These are phyloP conservation scores for Abramis brama DNA, from an alignment of 2,113 vertebrate species.

Conservation along the genomic window DNA sequence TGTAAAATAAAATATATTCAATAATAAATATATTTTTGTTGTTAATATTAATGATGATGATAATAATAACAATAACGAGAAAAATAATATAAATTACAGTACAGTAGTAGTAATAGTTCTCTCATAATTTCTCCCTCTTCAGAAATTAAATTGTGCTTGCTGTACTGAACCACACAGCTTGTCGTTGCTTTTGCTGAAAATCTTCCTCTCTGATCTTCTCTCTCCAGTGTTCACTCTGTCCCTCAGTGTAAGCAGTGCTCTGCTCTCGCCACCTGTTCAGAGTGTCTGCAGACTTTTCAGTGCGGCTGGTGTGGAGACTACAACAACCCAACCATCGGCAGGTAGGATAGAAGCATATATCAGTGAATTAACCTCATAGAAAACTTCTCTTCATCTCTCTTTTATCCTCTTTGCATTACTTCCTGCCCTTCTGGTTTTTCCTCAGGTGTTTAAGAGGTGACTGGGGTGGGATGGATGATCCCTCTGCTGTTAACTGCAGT, in stretches of 20 bases:
- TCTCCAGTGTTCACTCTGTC: slow-evolving; percentile 85
- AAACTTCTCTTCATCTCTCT: neutral
- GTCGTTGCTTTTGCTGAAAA: neutral
- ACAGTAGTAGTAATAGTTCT: neutral
- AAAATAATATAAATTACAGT: neutral
- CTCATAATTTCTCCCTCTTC: neutral
- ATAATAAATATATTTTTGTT: no score
- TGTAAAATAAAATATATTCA: no score
- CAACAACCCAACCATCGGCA: slow-evolving; percentile 90
- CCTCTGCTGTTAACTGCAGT: slow-evolving; percentile 80
- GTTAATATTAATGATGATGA: neutral
- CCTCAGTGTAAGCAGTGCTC: slow-evolving; percentile 87
- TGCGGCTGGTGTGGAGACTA: slow-evolving; percentile 93
- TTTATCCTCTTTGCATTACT: neutral
- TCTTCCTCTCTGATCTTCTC: neutral
- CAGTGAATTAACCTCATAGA: neutral
- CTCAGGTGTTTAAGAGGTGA: slow-evolving; percentile 87
- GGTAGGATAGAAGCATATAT: slow-evolving; percentile 68
- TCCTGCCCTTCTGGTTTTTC: neutral
- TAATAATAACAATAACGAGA: neutral
- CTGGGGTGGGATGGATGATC: slow-evolving; percentile 83
- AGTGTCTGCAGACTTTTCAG: slow-evolving; percentile 87
- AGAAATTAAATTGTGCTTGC: neutral
- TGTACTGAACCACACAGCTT: neutral
- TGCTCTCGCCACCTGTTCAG: slow-evolving; percentile 79